Evolutionary conservation across 2,113 vertebrate species (phyloP).

Genomic region (Melanotaenia duboulayi): DNA sequence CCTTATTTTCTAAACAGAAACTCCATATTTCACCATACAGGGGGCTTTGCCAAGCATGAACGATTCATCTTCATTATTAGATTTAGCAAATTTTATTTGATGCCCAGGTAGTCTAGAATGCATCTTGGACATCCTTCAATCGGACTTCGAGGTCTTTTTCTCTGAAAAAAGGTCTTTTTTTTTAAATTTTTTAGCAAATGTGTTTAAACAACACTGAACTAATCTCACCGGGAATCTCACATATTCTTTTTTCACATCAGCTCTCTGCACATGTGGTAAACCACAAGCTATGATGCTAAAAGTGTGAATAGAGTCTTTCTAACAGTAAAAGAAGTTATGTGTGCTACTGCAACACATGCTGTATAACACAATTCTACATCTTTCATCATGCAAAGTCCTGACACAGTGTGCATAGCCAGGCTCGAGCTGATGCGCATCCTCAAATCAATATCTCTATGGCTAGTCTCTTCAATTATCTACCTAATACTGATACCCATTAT

Average conservation of each 20-base stretch:
- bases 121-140: neutral
- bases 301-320: neutral
- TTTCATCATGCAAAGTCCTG: neutral
- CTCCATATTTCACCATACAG: no score
- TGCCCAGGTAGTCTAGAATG: neutral
- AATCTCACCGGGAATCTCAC: neutral
- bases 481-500: neutral
- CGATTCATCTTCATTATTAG: neutral
- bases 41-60: no score
- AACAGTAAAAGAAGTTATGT: neutral
- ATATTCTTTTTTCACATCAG: neutral
- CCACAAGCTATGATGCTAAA: neutral
- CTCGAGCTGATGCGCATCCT: no score
- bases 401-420: no score
- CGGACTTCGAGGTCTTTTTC: neutral
- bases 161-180: neutral
- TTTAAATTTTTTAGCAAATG: neutral
- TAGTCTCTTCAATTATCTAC: no score
- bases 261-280: constrained; percentile 18
- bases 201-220: neutral
- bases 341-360: neutral
- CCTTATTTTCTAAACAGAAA: no score
- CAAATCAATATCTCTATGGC: no score
- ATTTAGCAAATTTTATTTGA: accelerated
- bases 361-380: neutral